phyloP scores from a whole-genome alignment of 2,888 invertebrate species.

The Heliothis peltigera region DNA sequence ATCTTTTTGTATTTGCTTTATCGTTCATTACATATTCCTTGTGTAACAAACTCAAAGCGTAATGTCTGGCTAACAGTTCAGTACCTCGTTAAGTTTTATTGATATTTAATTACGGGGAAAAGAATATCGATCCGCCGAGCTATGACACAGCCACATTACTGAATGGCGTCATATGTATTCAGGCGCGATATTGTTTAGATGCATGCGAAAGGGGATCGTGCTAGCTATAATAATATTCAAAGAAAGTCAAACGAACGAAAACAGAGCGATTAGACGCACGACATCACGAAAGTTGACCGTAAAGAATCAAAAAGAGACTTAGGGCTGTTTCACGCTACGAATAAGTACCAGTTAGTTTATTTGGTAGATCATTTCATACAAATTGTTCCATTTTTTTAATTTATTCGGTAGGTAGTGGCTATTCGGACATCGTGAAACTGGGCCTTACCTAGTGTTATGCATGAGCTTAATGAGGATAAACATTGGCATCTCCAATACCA shows the following conservation, averaged over 20 bases:
- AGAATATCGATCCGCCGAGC: background rate
- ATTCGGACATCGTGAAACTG: too few relatives aligned
- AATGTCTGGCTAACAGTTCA: background rate
- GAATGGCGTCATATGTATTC: constrained; percentile 2
- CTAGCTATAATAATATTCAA: background rate
- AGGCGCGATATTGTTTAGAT: background rate
- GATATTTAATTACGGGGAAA: background rate
- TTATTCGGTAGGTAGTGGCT: too few relatives aligned
- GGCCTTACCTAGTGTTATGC: too few relatives aligned
- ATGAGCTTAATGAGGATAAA: too few relatives aligned
- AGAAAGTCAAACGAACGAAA: background rate
- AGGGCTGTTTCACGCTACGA: too few relatives aligned
- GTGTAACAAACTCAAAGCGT: background rate
- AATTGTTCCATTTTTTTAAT: too few relatives aligned
- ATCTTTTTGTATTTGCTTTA: background rate
- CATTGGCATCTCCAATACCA: too few relatives aligned
- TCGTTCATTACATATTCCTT: background rate
- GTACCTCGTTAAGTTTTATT: background rate
- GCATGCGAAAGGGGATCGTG: background rate
- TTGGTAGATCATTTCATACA: too few relatives aligned
- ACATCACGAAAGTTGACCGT: background rate
- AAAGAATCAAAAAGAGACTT: too few relatives aligned
- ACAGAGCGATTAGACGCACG: background rate
- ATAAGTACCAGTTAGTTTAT: too few relatives aligned
- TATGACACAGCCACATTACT: background rate